Evolutionary conservation across 2,888 invertebrate species (phyloP), one percentile per base, ranked within the genome.

Genomic region (Phortica magna): DNA sequence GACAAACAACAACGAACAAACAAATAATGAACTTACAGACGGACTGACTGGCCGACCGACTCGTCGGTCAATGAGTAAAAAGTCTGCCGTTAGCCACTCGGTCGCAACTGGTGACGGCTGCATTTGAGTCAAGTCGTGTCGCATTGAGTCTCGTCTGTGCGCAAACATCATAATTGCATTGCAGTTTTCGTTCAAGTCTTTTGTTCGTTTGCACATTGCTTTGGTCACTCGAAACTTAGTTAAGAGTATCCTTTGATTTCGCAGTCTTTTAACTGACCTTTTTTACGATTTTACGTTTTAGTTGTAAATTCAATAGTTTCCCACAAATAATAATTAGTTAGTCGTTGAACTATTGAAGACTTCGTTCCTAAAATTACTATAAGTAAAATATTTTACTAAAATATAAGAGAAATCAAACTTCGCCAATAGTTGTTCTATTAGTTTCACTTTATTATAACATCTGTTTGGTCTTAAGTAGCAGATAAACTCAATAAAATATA

Each of bases 11-110:
- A 70, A 55, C 31, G 19, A 71, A 53, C 70, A 41, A 31, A 80
- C 81, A 87, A 87, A 84, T 85, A 85, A 75, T 71, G 74, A 70
- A 57, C 76, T 71, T 73, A 73, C 81, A 83, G 84, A 85, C 83
- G 81, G 76, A 78, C 39, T n/a, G 10, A 22, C 17, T 22, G 7
- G 7, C 2, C 48, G 9, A 48, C 48, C 48, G 48, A 12, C 48
- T 82, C 83, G 85, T 80, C 83, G 5, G 31, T 31, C 0, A 31
- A 4, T 31, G 3, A 31, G 31, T 31, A 31, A 31, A 31, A 31
- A 31, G 31, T 31, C 31, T 31, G 78, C 83, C 83, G 83, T 85
- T 87, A 87, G 4, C 19, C 57, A 61, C 61, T 61, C 61, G 22
- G 17, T 12, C 22, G 22, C 17, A 61, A 61, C 61, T 22, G 3